Evolutionary conservation across 2,888 invertebrate species (phyloP).

Genomic region (Napeogenes sylphis): DNA sequence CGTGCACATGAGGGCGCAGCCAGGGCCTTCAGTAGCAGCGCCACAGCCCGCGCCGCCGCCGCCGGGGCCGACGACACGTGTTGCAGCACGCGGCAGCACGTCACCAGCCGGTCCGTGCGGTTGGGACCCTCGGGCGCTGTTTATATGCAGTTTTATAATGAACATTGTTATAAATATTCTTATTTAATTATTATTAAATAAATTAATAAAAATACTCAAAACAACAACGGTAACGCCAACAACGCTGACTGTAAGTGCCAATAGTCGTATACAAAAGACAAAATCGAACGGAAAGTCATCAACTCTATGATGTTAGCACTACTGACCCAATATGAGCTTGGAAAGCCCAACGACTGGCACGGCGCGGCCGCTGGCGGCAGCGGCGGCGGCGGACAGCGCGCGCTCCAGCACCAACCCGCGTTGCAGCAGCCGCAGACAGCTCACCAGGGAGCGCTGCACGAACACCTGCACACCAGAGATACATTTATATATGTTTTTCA

Average conservation of each 20-base stretch:
- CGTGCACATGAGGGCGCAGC: conserved; percentile 77
- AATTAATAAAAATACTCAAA: too few relatives aligned
- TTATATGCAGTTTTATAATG: neutral
- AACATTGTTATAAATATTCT: too few relatives aligned
- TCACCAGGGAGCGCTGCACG: conserved; percentile 83
- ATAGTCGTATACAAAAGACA: too few relatives aligned
- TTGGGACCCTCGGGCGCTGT: conserved; percentile 49
- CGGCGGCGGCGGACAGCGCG: conserved; percentile 81
- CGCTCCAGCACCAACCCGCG: conserved; percentile 85
- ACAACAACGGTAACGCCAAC: too few relatives aligned
- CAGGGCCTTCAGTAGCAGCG: conserved; percentile 85
- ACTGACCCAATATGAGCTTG: conserved; percentile 87
- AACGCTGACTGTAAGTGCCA: too few relatives aligned
- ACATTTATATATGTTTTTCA: too few relatives aligned
- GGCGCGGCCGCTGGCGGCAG: conserved; percentile 77
- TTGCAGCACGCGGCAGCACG: conserved; percentile 54
- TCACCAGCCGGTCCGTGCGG: conserved; percentile 51
- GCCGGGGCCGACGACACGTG: conserved; percentile 67
- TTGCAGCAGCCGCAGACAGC: conserved; percentile 86
- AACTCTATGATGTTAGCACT: too few relatives aligned
- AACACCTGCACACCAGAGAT: conserved; percentile 48
- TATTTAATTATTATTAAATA: too few relatives aligned
- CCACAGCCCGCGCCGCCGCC: conserved; percentile 77
- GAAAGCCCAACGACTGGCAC: conserved; percentile 86
- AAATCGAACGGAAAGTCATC: too few relatives aligned